phyloP scores from a whole-genome alignment of 64 coral and sea anemone species.

The Montipora efflorescens region DNA sequence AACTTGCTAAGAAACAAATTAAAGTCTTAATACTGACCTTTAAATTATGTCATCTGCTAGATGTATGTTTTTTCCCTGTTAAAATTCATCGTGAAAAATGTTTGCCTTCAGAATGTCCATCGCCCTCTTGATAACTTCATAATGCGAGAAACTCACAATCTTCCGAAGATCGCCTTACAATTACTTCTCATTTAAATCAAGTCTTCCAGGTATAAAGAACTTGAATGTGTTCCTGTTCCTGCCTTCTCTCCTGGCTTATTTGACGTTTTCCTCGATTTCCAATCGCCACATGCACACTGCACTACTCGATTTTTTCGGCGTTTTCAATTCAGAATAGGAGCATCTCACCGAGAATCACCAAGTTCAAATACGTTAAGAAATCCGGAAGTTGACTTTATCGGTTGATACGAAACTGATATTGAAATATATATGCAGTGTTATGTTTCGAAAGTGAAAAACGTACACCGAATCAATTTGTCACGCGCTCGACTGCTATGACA shows the following conservation, averaged over 20 bases:
- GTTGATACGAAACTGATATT: neutral
- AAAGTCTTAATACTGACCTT: neutral
- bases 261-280: neutral
- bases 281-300: too few relatives aligned
- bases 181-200: neutral
- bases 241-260: neutral
- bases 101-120: neutral
- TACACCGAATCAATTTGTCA: neutral
- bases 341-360: neutral
- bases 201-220: neutral
- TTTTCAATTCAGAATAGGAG: constrained; percentile 5
- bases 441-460: neutral
- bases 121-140: neutral
- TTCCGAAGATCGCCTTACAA: too few relatives aligned
- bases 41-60: constrained; percentile 1
- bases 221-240: neutral
- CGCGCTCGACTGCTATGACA: neutral
- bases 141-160: too few relatives aligned
- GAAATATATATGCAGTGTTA: neutral
- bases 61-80: neutral
- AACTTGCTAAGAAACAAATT: too few relatives aligned
- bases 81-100: neutral
- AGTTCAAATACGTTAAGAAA: neutral
- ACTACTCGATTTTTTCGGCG: neutral
- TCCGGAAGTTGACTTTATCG: constrained; percentile 1